These are phyloP conservation scores for Sorex fumeus DNA, from an alignment of 2,113 vertebrate genomes.

Conservation along the genomic window DNA sequence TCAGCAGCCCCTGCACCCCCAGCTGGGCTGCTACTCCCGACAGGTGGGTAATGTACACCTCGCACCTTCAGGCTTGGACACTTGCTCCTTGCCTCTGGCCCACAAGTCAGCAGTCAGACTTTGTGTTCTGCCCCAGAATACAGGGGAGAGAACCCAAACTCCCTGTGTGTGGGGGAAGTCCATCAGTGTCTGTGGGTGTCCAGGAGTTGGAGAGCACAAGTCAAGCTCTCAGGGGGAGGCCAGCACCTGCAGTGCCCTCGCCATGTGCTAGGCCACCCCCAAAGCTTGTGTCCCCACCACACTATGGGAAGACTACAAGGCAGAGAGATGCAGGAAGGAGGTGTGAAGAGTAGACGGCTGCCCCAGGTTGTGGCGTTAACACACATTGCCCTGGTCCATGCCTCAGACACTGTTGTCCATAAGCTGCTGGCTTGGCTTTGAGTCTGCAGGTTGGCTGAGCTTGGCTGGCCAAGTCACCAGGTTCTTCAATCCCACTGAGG, in stretches of 20 bases:
- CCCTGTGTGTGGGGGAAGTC: rapidly evolving
- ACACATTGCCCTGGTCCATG: not conserved
- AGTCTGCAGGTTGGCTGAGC: not conserved
- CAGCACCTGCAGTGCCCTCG: not conserved
- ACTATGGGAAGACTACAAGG: not conserved
- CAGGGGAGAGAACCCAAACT: not conserved
- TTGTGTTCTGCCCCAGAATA: not conserved
- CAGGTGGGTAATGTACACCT: slow-evolving; percentile 78
- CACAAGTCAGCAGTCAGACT: not conserved
- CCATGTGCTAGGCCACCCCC: not conserved
- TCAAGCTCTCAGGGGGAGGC: rapidly evolving
- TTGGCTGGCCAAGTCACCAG: not conserved
- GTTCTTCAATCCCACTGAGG: too few relatives aligned
- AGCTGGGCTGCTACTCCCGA: slow-evolving; percentile 81
- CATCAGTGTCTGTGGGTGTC: too few relatives aligned
- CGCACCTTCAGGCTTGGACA: not conserved
- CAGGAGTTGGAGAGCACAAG: not conserved
- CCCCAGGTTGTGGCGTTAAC: not conserved
- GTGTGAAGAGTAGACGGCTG: too few relatives aligned
- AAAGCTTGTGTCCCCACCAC: not conserved
- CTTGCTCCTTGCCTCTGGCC: not conserved
- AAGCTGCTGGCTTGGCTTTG: not conserved
- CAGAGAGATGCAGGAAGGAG: not conserved
- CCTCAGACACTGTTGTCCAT: not conserved
- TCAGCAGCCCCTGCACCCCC: slow-evolving; percentile 80